phyloP scores from a whole-genome alignment of 2,888 invertebrate species.

The Bibio marci region DNA sequence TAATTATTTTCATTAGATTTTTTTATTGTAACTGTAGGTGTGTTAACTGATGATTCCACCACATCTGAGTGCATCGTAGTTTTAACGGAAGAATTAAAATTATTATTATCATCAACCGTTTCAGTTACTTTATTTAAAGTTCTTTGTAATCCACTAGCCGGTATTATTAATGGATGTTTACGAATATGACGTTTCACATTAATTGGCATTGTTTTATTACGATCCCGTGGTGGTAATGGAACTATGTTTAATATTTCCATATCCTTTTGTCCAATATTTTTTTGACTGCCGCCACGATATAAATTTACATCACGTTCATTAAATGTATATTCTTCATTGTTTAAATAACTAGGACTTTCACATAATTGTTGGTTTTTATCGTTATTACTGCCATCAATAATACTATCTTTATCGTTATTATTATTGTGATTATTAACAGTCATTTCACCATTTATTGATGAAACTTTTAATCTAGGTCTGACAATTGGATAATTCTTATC shows the following conservation, averaged over 20 bases:
- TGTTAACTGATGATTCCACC: too few species aligned
- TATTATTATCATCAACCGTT: conserved; percentile 21
- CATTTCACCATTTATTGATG: conserved; percentile 11
- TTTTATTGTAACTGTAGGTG: neutral
- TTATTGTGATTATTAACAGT: conserved; percentile 6
- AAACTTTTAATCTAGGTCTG: conserved; percentile 8
- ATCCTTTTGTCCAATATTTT: conserved; percentile 4
- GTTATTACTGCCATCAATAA: conserved; percentile 11
- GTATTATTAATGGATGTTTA: conserved; percentile 66
- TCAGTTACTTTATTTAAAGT: conserved; percentile 41
- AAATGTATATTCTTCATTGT: conserved; percentile 23
- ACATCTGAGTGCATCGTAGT: too few species aligned
- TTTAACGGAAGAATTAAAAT: neutral
- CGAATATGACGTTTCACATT: conserved; percentile 55
- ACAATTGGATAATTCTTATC: conserved; percentile 13
- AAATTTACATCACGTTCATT: conserved; percentile 14
- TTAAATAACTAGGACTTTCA: conserved; percentile 28
- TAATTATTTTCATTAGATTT: conserved; percentile 5
- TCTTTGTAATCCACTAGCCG: conserved; percentile 42
- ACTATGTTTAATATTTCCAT: conserved; percentile 39
- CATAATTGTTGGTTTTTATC: conserved; percentile 18
- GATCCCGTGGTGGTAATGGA: conserved; percentile 62
- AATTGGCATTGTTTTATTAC: conserved; percentile 41
- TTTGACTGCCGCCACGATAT: conserved; percentile 2
- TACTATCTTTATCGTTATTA: conserved; percentile 3